A percentile compares a stretch with the other conserved stretches of the same genome.
Conservation (phyloP, 2,113 vertebrate genomes). For the Pseudorhombus dupliciocellatus region DNA sequence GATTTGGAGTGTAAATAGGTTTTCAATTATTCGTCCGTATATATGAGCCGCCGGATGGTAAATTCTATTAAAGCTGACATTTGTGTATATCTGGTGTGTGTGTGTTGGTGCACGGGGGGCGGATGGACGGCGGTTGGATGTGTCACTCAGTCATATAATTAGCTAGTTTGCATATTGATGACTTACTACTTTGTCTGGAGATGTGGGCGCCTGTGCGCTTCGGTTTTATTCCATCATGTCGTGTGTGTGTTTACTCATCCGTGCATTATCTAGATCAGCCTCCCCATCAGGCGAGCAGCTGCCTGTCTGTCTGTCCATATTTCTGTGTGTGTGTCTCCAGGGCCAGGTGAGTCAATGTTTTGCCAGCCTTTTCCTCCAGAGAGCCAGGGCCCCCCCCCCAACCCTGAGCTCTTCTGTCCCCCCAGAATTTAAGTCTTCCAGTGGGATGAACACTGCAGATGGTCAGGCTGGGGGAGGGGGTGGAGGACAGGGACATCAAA, state of each 20-base stretch:
- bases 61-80: conserved; percentile 75
- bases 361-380: conserved; percentile 70
- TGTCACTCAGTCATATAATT: conserved; percentile 74
- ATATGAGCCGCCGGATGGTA: conserved; percentile 51
- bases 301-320: conserved; percentile 66
- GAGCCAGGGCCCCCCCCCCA: conserved; percentile 53
- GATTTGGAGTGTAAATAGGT: conserved; percentile 75
- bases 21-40: conserved; percentile 67
- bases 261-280: conserved; percentile 63
- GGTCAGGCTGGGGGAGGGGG: conserved; percentile 53
- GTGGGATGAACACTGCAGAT: conserved; percentile 68
- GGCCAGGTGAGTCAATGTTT: conserved; percentile 70
- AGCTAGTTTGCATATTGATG: conserved; percentile 79
- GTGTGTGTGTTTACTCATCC: conserved; percentile 64
- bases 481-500: conserved; percentile 25
- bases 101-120: conserved; percentile 6
- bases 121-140: conserved; percentile 48
- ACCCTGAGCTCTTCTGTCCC: conserved; percentile 36
- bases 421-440: conserved; percentile 57
- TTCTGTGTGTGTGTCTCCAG: conserved; percentile 26
- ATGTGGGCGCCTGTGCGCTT: conserved; percentile 39
- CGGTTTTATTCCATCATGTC: conserved; percentile 52
- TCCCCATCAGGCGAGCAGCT: conserved; percentile 74
- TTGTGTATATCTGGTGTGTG: conserved; percentile 37
- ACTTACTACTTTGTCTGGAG: conserved; percentile 53